These are phyloP conservation scores for Columba janthina DNA, from an alignment of 2,113 vertebrate genomes.

Conservation along the genomic window DNA sequence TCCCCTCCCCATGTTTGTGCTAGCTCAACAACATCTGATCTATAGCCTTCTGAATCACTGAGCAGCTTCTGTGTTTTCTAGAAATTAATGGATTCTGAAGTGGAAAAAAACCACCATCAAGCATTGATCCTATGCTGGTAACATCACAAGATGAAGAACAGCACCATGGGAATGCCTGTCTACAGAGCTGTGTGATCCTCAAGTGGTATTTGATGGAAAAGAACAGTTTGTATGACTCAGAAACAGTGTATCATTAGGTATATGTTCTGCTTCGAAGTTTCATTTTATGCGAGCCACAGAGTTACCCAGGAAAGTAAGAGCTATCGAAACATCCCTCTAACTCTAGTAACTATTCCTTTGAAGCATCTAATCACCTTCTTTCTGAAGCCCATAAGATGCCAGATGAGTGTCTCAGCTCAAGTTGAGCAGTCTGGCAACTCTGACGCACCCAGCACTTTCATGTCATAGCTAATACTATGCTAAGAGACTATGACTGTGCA, in stretches of 20 bases:
- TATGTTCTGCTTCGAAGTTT: not conserved
- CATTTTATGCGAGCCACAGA: not conserved
- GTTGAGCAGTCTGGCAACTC: not conserved
- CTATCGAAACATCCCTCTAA: not conserved
- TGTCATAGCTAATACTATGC: not conserved
- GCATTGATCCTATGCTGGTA: rapidly evolving
- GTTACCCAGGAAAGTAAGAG: not conserved
- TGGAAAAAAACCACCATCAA: not conserved
- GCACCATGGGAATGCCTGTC: not conserved
- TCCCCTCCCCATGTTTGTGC: not conserved
- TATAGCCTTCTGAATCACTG: not conserved
- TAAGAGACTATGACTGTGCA: not conserved
- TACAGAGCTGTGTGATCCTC: rapidly evolving
- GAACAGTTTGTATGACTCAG: not conserved
- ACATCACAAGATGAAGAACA: rapidly evolving
- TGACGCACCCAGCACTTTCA: not conserved
- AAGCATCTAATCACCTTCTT: not conserved
- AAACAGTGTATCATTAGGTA: not conserved
- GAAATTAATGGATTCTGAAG: not conserved
- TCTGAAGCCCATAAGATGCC: not conserved
- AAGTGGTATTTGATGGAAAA: rapidly evolving
- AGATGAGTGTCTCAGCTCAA: not conserved
- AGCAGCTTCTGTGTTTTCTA: not conserved
- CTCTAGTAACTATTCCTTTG: not conserved
- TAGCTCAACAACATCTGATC: not conserved